Base-by-base conservation (phyloP, 1,140 invertebrate species). In the Drosophila micromelanica region DNA sequence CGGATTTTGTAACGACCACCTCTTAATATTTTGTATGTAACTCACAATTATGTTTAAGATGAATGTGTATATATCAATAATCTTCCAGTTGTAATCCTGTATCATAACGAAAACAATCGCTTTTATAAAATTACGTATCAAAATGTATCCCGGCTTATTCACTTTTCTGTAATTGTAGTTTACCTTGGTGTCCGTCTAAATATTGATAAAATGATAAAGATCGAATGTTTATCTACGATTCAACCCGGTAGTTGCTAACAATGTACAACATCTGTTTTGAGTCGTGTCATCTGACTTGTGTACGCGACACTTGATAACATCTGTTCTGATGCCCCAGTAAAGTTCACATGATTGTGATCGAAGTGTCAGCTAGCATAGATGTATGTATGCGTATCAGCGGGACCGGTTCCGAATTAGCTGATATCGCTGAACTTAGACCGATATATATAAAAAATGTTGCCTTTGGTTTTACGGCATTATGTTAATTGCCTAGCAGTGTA, bases 41-140 rank as follows among this genome's bases (percentile, higher is more conserved):
- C 4, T 40, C 69, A 77, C 60, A 70, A 42, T 49, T 87, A 82
- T 67, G 55, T 52, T 87, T 87, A 89, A 87, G 84, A 45, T 63
- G 7, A 79, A 86, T 73, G 74, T 86, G 54, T 78, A 68, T 82
- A 76, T 73, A 76, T 73, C 68, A 62, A 60, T 60, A 20, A 62
- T 77, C 77, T 86, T 85, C 81, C 80, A 85, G 76, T 85, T 85
- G 67, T 80, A 80, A 62, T 62, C 46, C 45, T 76, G 56, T 59
- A 80, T 45, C 43, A 64, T 64, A 69, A 60, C 59, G 54, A 64
- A 32, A 43, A 49, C 30, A 67, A 32, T 59, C 45, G 70, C 75
- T 86, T 87, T 84, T 78, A 72, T 81, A 86, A 48, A 72, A 69
- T 65, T 60, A 81, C 60, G 40, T 46, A 67, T 73, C 13, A 40